These are phyloP conservation scores for Lophochroa leadbeateri DNA, from an alignment of 2,113 vertebrate species.

Conservation along the genomic window DNA sequence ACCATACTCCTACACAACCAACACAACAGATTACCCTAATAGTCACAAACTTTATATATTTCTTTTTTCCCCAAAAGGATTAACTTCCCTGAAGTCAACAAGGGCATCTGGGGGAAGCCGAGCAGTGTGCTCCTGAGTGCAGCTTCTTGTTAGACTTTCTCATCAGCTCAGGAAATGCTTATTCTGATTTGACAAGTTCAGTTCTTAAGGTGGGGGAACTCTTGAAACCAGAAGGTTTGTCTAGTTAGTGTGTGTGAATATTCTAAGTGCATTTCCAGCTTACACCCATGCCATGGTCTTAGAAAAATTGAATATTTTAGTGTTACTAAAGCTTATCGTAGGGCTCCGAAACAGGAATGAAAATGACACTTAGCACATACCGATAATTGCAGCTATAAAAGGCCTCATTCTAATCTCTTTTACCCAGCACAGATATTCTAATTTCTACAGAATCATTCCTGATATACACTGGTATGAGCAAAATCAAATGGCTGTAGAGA, in stretches of 20 bases:
- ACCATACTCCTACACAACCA: background rate
- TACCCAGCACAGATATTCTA: background rate
- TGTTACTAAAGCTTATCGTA: background rate
- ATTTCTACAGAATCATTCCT: background rate
- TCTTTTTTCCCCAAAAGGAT: background rate
- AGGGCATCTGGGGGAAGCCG: background rate
- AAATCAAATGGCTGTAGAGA: background rate
- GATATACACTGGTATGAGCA: background rate
- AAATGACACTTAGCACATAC: background rate
- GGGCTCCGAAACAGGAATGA: background rate
- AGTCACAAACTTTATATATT: background rate
- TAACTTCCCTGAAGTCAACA: background rate
- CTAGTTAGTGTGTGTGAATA: background rate
- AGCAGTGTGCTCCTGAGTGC: accelerated
- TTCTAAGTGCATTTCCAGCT: background rate
- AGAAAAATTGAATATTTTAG: background rate
- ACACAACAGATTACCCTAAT: background rate
- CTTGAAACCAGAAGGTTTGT: background rate
- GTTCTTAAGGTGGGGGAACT: background rate
- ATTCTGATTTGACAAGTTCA: background rate
- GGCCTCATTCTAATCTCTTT: background rate
- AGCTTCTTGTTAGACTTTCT: background rate
- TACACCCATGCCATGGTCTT: background rate
- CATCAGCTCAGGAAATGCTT: background rate
- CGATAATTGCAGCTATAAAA: background rate